These are phyloP conservation scores for Folsomia manolachei DNA, from an alignment of 2,888 invertebrate species.

Conservation along the genomic window DNA sequence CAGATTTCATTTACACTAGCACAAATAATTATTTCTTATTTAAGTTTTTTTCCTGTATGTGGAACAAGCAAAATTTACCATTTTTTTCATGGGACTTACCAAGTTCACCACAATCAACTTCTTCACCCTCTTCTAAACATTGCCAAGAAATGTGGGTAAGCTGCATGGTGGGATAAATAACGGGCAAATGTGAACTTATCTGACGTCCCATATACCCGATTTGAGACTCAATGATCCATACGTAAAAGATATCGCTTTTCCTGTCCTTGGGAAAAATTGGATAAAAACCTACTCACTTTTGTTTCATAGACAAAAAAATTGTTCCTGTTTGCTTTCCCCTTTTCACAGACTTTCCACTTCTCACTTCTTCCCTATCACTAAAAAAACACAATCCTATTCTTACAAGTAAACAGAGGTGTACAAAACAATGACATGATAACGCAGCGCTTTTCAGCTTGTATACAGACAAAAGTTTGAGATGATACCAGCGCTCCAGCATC, in stretches of 20 bases:
- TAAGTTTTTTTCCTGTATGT: background rate
- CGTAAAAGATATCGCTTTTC: constrained; percentile 38
- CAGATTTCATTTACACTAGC: background rate
- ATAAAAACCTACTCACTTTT: constrained; percentile 33
- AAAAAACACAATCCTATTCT: background rate
- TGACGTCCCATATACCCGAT: constrained; percentile 49
- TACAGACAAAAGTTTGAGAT: background rate
- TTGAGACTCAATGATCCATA: constrained; percentile 50
- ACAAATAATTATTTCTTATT: background rate
- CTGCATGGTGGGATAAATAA: constrained; percentile 46
- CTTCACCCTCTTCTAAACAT: no score
- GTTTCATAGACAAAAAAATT: constrained; percentile 10
- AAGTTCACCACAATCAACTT: no score
- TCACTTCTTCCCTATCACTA: background rate
- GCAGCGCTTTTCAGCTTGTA: background rate
- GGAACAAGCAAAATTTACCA: background rate
- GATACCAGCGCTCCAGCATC: background rate
- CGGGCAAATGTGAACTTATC: constrained; percentile 46
- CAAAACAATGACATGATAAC: background rate
- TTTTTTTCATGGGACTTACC: no score
- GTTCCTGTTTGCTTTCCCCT: background rate
- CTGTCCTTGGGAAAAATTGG: constrained; percentile 22
- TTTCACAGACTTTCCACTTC: background rate
- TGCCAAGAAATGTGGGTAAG: constrained; percentile 31
- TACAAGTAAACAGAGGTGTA: background rate